A percentile compares a stretch with the other conserved stretches of the same genome.
Conservation (phyloP, 1,140 invertebrate genomes). For the Lasaia peninsularis region DNA sequence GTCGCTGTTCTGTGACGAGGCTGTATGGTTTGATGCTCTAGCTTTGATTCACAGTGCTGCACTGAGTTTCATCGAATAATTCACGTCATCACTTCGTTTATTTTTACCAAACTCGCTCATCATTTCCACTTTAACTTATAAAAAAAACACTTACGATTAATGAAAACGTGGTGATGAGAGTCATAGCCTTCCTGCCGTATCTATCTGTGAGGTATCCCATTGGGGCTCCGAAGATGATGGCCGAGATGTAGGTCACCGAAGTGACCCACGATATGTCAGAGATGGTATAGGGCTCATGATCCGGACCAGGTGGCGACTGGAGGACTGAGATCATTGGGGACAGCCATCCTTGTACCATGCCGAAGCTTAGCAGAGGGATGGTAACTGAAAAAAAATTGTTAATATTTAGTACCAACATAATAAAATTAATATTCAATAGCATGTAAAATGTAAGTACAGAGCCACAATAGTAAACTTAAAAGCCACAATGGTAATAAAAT, state of each 20-base stretch:
- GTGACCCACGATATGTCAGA: constrained; percentile 60
- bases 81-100: too few species aligned
- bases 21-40: too few species aligned
- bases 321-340: constrained; percentile 60
- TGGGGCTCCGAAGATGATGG: constrained; percentile 57
- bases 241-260: constrained; percentile 62
- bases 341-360: constrained; percentile 65
- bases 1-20: too few species aligned
- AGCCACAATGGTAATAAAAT: too few species aligned
- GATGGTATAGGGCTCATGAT: constrained; percentile 41
- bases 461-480: too few species aligned
- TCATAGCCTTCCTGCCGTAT: constrained; percentile 60
- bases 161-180: constrained; percentile 51
- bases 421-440: too few species aligned
- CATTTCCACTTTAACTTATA: too few species aligned
- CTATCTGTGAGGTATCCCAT: constrained; percentile 60
- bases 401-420: too few species aligned
- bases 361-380: constrained; percentile 59
- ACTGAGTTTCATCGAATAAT: too few species aligned
- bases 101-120: too few species aligned
- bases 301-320: constrained; percentile 44
- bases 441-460: too few species aligned
- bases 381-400: constrained; percentile 45
- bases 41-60: too few species aligned
- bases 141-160: constrained; percentile 52